Evolutionary conservation across 2,888 invertebrate species (phyloP), one percentile per base, ranked within the genome.

Genomic region (Merodon equestris): DNA sequence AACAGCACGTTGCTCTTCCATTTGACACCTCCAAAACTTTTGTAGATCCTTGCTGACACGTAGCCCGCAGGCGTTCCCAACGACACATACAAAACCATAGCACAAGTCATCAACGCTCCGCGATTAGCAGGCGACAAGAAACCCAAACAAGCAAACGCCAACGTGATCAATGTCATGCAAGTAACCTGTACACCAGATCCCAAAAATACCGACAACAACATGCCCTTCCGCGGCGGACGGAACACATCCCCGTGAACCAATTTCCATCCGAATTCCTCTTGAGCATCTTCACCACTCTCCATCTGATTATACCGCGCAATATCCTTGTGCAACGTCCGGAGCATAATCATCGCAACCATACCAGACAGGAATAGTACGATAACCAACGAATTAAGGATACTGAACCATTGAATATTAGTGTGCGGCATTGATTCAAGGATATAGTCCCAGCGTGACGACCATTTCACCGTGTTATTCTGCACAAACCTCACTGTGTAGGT

Each of bases 391-490:
- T 99, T 99, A 79, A 99, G 91, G 85, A 99, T 99, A 82, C 97
- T 98, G 89, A 99, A 98, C 99, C 98, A 99, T 88, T 99, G 98
- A 84, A 99, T 98, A 87, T 98, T 98, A 0, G 98, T 96, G 87
- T 98, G 97, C 0, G 97, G 98, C 95, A 98, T 97, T 0, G 98
- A 97, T 89, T 98, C 97, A 72, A 99, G 90, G 81, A 99, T 98
- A 88, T 99, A 99, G 89, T 99, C 99, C 99, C 99, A 99, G 85
- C 99, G 92, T 0, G 98, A 98, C 0, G 98, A 98, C 99, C 99
- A 99, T 89, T 97, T 98, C 12, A 97, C 94, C 0, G 92, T 92
- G 87, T 96, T 93, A 85, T 96, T 94, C 85, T 91, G 91, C 84
- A 92, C 90, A 88, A 96, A 99, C 18, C 90, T 92, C 0, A 99